These are phyloP conservation scores for Enteromius unitaeniatus DNA, from an alignment of 2,797 vertebrate species.

Conservation along the genomic window DNA sequence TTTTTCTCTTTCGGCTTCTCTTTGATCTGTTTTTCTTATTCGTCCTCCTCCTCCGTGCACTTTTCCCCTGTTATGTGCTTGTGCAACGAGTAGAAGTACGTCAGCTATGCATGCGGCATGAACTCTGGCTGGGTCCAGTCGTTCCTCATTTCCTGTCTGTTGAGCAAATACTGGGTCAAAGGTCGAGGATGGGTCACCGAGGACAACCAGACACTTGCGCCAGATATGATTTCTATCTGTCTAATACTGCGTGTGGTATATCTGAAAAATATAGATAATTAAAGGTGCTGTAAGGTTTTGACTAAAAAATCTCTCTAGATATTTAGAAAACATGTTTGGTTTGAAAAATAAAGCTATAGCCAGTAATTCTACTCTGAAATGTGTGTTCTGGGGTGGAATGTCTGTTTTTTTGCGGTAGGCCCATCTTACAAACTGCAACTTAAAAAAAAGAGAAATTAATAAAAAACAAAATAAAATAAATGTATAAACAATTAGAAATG, in stretches of 20 bases:
- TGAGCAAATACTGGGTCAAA: neutral
- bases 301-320: too few relatives aligned
- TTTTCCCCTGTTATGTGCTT: neutral
- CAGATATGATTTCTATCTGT: neutral
- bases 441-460: too few relatives aligned
- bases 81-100: neutral
- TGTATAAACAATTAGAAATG: too few relatives aligned
- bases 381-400: too few relatives aligned
- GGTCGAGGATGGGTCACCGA: neutral
- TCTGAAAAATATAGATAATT: neutral
- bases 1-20: neutral
- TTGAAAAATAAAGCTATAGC: too few relatives aligned
- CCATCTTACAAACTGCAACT: too few relatives aligned
- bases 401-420: too few relatives aligned
- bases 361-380: too few relatives aligned
- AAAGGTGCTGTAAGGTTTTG: too few relatives aligned
- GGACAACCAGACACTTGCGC: neutral
- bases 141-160: neutral
- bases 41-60: slow-evolving; percentile 20
- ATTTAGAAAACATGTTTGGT: too few relatives aligned
- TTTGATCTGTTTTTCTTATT: slow-evolving; percentile 37
- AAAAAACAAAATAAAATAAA: too few relatives aligned
- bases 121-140: neutral
- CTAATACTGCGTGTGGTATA: neutral
- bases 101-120: neutral